A percentile compares a stretch with the other conserved stretches of the same genome.
phyloP scores from a whole-genome alignment of 2,797 vertebrate species.

The Typhlichthys subterraneus region DNA sequence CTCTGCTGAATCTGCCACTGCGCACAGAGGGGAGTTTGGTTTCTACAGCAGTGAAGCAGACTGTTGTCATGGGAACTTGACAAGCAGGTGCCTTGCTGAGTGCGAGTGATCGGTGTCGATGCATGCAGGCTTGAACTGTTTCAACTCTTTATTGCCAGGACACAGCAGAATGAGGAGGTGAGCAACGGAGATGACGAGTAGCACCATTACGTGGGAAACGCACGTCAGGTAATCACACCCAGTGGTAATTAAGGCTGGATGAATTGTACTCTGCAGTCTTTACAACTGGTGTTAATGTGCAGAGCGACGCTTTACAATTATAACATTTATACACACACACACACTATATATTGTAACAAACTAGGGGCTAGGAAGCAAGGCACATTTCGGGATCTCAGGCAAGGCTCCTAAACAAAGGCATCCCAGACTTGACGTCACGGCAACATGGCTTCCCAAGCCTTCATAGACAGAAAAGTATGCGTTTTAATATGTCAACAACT shows the following conservation, averaged over 20 bases:
- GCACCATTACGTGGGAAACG: not conserved
- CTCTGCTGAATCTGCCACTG: constrained; percentile 12
- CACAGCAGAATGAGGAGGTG: constrained; percentile 16
- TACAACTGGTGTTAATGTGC: no score
- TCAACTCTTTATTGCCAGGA: constrained; percentile 23
- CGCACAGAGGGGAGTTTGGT: constrained; percentile 45
- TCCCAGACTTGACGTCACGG: no score
- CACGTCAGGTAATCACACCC: not conserved
- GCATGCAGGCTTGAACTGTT: constrained; percentile 39
- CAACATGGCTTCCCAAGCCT: no score
- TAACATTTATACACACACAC: not conserved
- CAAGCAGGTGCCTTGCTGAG: constrained; percentile 58
- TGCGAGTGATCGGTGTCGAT: constrained; percentile 52
- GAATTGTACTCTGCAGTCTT: no score
- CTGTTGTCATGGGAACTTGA: constrained; percentile 79
- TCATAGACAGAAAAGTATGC: no score
- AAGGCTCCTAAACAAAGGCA: no score
- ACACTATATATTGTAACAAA: not conserved
- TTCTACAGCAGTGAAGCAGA: constrained; percentile 65
- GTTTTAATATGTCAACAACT: no score
- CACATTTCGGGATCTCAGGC: no score
- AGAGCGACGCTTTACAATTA: no score
- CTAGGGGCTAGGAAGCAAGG: no score
- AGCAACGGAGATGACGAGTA: constrained; percentile 5
- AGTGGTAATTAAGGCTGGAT: not conserved